phyloP scores from a whole-genome alignment of 2,888 invertebrate genomes.

The Drosophila cognata region DNA sequence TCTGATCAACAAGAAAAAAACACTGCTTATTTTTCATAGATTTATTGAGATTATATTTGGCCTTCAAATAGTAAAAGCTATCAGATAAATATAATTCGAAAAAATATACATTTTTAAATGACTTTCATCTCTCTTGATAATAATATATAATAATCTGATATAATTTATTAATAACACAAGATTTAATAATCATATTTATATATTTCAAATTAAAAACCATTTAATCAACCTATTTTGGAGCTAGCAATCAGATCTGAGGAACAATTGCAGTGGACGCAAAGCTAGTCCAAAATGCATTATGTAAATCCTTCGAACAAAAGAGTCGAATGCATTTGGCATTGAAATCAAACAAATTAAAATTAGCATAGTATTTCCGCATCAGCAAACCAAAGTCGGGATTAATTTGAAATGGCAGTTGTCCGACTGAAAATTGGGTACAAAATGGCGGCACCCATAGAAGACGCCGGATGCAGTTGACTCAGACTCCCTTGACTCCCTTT shows the following conservation, averaged over 20 bases:
- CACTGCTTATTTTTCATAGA: background rate
- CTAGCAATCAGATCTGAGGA: background rate
- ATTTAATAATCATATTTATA: background rate
- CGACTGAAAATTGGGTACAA: slow-evolving; percentile 25
- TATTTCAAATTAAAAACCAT: slow-evolving; percentile 13
- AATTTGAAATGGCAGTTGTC: slow-evolving; percentile 51
- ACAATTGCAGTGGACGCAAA: slow-evolving; percentile 35
- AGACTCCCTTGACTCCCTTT: slow-evolving; percentile 3
- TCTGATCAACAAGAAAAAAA: background rate
- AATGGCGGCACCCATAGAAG: slow-evolving; percentile 48
- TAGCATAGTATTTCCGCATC: slow-evolving; percentile 81
- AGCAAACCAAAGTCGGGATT: slow-evolving; percentile 73
- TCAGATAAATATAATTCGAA: background rate
- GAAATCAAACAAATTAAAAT: slow-evolving; percentile 74
- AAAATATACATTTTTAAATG: background rate
- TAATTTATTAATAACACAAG: background rate
- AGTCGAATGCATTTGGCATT: slow-evolving; percentile 40
- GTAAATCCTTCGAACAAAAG: slow-evolving; percentile 62
- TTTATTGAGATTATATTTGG: background rate
- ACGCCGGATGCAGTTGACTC: background rate
- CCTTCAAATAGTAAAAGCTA: background rate
- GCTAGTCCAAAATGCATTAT: slow-evolving; percentile 63
- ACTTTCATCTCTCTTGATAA: background rate
- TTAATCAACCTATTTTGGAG: slow-evolving; percentile 15
- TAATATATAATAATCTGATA: background rate